Evolutionary conservation across 1,140 invertebrate genomes (phyloP).

Genomic region (Caerostris darwini): DNA sequence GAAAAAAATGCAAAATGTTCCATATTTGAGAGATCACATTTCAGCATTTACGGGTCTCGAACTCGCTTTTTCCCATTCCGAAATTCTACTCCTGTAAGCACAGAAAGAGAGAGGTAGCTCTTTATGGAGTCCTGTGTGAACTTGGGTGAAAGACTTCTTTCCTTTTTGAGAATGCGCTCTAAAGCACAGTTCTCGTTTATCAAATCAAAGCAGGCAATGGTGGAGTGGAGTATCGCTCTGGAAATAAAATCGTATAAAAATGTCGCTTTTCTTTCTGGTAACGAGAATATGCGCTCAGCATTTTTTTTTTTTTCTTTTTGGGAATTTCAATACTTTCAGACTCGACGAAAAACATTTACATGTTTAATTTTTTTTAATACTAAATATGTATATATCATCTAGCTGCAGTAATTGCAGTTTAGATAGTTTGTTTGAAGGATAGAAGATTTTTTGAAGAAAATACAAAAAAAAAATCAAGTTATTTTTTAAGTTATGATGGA

Average conservation of each 20-base stretch:
- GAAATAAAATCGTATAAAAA: neutral
- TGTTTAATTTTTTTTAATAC: too few relatives aligned
- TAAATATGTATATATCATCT: too few relatives aligned
- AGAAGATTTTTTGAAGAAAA: too few relatives aligned
- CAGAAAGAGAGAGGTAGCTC: neutral
- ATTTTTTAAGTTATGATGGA: too few relatives aligned
- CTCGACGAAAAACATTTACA: too few relatives aligned
- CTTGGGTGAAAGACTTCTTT: neutral
- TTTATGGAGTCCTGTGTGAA: neutral
- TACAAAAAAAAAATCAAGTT: too few relatives aligned
- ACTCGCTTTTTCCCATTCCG: neutral
- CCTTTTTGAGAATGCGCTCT: neutral
- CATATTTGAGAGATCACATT: constrained; percentile 15
- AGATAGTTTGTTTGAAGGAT: too few relatives aligned
- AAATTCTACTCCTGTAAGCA: neutral
- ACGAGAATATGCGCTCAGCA: too few relatives aligned
- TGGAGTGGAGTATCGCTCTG: neutral
- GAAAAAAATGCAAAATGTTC: neutral
- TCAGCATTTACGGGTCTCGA: constrained; percentile 23
- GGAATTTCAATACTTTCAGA: too few relatives aligned
- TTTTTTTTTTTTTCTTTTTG: too few relatives aligned
- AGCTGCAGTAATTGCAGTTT: too few relatives aligned
- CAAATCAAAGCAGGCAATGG: neutral
- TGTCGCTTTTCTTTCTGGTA: neutral
- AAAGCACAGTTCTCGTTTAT: neutral